phyloP scores from a whole-genome alignment of 2,888 invertebrate genomes.

The Anaspis maculata region DNA sequence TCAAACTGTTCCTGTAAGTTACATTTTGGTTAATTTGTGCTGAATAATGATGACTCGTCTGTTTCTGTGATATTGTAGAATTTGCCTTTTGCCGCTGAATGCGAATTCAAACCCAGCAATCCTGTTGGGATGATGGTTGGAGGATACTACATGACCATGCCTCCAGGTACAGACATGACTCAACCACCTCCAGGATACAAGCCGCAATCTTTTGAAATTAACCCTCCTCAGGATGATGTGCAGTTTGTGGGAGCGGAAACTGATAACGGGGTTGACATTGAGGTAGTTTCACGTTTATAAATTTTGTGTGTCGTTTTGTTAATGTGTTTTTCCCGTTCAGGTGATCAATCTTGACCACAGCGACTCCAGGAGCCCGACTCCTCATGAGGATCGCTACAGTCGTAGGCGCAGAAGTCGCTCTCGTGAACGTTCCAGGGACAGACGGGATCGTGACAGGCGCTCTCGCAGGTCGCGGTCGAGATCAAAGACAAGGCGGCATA shows the following conservation, averaged over 20 bases:
- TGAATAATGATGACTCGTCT: not conserved
- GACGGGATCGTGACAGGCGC: slow-evolving; percentile 36
- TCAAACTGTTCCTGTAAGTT: slow-evolving; percentile 59
- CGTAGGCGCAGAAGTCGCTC: slow-evolving; percentile 38
- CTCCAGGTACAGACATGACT: slow-evolving; percentile 39
- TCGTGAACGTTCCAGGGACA: slow-evolving; percentile 39
- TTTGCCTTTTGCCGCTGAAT: slow-evolving; percentile 57
- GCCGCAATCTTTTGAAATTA: slow-evolving; percentile 24
- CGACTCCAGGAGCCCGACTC: slow-evolving; percentile 44
- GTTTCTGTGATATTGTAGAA: slow-evolving; percentile 44
- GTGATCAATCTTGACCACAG: slow-evolving; percentile 48
- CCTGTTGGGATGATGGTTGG: slow-evolving; percentile 27
- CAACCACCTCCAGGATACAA: slow-evolving; percentile 51
- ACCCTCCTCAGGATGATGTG: slow-evolving; percentile 45
- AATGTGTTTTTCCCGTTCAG: no score
- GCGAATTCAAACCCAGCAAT: slow-evolving; percentile 49
- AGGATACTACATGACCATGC: slow-evolving; percentile 25
- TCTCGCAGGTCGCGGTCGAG: slow-evolving; percentile 44
- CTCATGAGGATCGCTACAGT: slow-evolving; percentile 38
- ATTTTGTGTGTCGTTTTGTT: no score
- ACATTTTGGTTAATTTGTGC: not conserved
- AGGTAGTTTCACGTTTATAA: no score
- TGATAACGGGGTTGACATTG: slow-evolving; percentile 31
- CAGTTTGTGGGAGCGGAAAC: slow-evolving; percentile 47
- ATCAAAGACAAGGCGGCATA: slow-evolving; percentile 39